Base-by-base conservation (phyloP, 1,140 invertebrate genomes). In the Triops cancriformis region DNA sequence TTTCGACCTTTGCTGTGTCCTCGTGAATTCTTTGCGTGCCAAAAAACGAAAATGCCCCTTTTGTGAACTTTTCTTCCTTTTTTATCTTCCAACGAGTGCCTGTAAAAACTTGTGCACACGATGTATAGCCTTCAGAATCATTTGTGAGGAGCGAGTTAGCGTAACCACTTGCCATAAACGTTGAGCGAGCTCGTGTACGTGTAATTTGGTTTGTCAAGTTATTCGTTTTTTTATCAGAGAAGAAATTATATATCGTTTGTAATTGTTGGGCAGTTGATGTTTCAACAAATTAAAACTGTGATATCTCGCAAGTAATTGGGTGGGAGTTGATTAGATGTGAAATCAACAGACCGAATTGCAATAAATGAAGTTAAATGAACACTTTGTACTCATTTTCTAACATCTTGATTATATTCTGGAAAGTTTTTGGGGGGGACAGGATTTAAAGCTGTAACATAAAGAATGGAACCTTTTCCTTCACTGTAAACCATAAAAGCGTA, bases 21-120 rank as follows among this genome's bases (percentile, higher is more conserved):
- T 64, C 51, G 51, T 64, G 51, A 64, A 64, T 64, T 64, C 51
- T 64, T 9, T 14, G 51, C 51, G 51, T 64, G 51, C 51, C 51
- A 64, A 64, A 64, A 64, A 23, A n/a, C 23, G 23, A n/a, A 64
- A 18, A 64, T 14, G 10, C 10, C 51, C 51, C 51, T 64, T 45
- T n/a, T 18, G 6, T 18, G 18, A 23, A n/a, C 51, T 64, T 18
- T 18, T 64, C 18, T 6, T 64, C 14, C 51, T n/a, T 18, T n/a
- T 64, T n/a, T 23, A 23, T 37, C 31, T 37, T 37, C 7, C 51
- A 64, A 64, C 10, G 14, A 64, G 51, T 64, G 51, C 51, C 51
- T 23, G 23, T 64, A 14, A 64, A 64, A n/a, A 64, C 10, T 37
- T 23, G 51, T 64, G 51, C 18, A 64, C 51, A 64, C 2, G 18